Base-by-base conservation (phyloP, 2,113 vertebrate species). In the Cochlearius cochlearius region DNA sequence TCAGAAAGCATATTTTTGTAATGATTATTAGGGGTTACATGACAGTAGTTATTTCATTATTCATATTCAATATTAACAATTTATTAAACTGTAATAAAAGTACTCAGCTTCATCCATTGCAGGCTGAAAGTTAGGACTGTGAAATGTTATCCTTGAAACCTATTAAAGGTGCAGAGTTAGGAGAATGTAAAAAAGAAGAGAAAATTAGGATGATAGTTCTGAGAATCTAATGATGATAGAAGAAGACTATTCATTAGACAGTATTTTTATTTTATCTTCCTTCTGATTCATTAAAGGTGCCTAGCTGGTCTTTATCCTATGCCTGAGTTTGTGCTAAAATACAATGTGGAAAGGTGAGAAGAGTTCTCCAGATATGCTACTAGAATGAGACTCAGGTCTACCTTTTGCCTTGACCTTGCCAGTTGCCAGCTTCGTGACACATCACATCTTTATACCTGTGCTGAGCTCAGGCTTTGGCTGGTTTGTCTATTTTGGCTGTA, bases 61-160 rank as follows among this genome's bases (percentile, higher is more conserved):
- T 97, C 91, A 97, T 94, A 86, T 85, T 94, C 80, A 93, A 89
- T 94, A 96, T 97, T 96, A 97, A 95, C 83, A 95, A 97, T 96
- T 95, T 96, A 98, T 97, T 96, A 92, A 95, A 80, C 56, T 86
- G 49, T 86, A 97, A 96, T 94, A 96, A 72, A 95, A 91, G 86
- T 86, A 93, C 55, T 93, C 55, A 47, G 60, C 64, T 66, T 89
- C 56, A 86, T 93, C 71, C 36, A 60, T n/a, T 88, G 79, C 55
- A 72, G 56, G 32, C 55, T 93, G 52, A 67, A 92, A 94, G 64
- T 90, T 88, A 89, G 39, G 63, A 38, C 82, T 87, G 41, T 95
- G 89, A 95, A 95, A 97, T 92, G 84, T 95, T 96, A 82, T 96
- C 82, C 32, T 84, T 95, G 59, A 96, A 94, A 85, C 30, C 67